These are phyloP conservation scores for Cichlasoma orientale DNA, from an alignment of 2,797 vertebrate genomes.

Conservation along the genomic window DNA sequence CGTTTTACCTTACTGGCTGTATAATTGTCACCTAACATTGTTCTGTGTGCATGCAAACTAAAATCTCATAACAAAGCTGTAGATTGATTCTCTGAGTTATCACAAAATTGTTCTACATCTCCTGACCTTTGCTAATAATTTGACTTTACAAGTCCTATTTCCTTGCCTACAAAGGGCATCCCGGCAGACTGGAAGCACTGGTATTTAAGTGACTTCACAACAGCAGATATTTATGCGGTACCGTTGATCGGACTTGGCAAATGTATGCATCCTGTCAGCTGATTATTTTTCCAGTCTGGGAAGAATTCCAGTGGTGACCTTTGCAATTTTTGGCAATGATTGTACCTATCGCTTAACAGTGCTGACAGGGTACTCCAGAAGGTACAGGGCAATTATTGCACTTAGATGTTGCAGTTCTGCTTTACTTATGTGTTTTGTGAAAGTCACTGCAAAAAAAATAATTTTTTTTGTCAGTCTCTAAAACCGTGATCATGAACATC, in stretches of 20 bases:
- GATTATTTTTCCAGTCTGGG: slow-evolving; percentile 45
- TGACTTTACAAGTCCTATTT: slow-evolving; percentile 83
- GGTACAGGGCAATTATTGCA: not conserved
- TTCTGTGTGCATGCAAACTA: slow-evolving; percentile 3
- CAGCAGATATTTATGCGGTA: slow-evolving; percentile 81
- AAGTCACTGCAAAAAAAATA: no score
- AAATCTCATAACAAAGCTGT: slow-evolving; percentile 74
- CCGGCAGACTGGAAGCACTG: slow-evolving; percentile 82
- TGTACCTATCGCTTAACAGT: slow-evolving; percentile 12
- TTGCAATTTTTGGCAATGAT: slow-evolving; percentile 35
- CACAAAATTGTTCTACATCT: slow-evolving; percentile 85
- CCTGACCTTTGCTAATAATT: slow-evolving; percentile 98
- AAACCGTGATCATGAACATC: not conserved
- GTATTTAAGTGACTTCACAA: slow-evolving; percentile 87
- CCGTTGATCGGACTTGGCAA: slow-evolving; percentile 82
- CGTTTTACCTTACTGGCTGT: not conserved
- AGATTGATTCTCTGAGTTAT: slow-evolving; percentile 80
- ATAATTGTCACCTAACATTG: slow-evolving; percentile 6
- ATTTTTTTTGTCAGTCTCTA: not conserved
- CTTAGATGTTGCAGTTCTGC: not conserved
- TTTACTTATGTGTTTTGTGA: not conserved
- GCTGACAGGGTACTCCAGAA: not conserved
- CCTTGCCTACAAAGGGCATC: slow-evolving; percentile 87
- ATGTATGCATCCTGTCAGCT: slow-evolving; percentile 69
- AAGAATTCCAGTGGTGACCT: slow-evolving; percentile 59